Conservation (phyloP, 2,888 invertebrate genomes). For the Himalopsyche kuldschensis region DNA sequence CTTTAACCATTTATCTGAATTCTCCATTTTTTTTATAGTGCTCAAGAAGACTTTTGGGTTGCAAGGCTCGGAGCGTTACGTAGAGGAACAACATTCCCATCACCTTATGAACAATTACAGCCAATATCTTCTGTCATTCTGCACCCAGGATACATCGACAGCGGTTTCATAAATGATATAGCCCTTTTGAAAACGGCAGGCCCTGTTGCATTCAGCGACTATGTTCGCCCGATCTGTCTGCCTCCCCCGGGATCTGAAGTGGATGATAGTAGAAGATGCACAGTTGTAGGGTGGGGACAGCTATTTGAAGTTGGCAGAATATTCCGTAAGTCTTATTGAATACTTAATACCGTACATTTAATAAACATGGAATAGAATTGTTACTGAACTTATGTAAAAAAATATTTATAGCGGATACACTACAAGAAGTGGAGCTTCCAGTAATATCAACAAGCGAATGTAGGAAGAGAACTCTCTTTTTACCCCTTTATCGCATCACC, state of each 20-base stretch:
- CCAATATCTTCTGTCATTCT: conserved; percentile 67
- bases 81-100: conserved; percentile 71
- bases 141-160: conserved; percentile 75
- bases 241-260: conserved; percentile 64
- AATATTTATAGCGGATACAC: conserved; percentile 68
- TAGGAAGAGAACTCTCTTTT: conserved; percentile 70
- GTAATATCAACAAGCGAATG: conserved; percentile 78
- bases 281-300: conserved; percentile 82
- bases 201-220: conserved; percentile 64
- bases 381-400: not conserved
- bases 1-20: not conserved
- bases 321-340: conserved; percentile 66
- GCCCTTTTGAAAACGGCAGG: conserved; percentile 67
- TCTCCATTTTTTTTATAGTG: conserved; percentile 51
- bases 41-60: conserved; percentile 76
- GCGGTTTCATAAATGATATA: conserved; percentile 78
- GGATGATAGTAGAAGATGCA: conserved; percentile 69
- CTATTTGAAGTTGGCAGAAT: conserved; percentile 76
- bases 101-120: conserved; percentile 73
- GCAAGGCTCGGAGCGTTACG: conserved; percentile 76
- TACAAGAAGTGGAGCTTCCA: conserved; percentile 80
- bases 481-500: conserved; percentile 75
- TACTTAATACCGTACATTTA: not conserved
- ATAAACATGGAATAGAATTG: not conserved
- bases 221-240: conserved; percentile 66